phyloP scores from a whole-genome alignment of 2,888 invertebrate species.

The Leucozona laternaria region DNA sequence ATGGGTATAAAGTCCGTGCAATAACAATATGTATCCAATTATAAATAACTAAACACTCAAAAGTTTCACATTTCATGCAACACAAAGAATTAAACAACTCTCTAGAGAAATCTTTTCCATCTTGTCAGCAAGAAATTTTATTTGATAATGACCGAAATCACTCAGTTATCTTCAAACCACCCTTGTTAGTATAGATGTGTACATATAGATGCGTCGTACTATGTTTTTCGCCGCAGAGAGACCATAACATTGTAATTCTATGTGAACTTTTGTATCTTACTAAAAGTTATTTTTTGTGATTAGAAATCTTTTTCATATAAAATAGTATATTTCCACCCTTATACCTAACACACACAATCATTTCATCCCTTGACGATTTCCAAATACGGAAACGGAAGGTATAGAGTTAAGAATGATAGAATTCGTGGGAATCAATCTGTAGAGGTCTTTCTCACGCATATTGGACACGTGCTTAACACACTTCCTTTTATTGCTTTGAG shows the following conservation, averaged over 20 bases:
- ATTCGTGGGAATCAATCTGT: conserved; percentile 82
- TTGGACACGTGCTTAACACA: conserved; percentile 82
- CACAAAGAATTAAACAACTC: conserved; percentile 41
- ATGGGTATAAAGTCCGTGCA: background rate
- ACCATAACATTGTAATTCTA: conserved; percentile 17
- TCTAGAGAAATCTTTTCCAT: conserved; percentile 54
- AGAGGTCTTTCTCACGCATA: conserved; percentile 83
- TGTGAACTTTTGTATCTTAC: conserved; percentile 12
- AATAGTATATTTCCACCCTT: conserved; percentile 36
- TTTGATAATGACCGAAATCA: conserved; percentile 57
- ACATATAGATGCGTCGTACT: background rate
- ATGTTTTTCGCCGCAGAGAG: background rate
- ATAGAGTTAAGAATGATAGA: conserved; percentile 40
- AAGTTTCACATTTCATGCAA: conserved; percentile 34
- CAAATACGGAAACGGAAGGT: conserved; percentile 48
- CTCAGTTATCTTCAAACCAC: conserved; percentile 33
- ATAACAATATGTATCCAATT: conserved; percentile 14
- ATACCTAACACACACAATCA: conserved; percentile 2
- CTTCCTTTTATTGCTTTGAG: conserved; percentile 75
- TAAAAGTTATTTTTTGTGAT: conserved; percentile 50
- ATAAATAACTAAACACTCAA: conserved; percentile 23
- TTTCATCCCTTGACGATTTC: conserved; percentile 27
- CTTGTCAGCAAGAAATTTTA: conserved; percentile 55
- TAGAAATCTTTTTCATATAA: conserved; percentile 51
- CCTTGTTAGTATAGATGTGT: conserved; percentile 30